These are phyloP conservation scores for Rutilus rutilus DNA, from an alignment of 2,113 vertebrate genomes.

Conservation along the genomic window DNA sequence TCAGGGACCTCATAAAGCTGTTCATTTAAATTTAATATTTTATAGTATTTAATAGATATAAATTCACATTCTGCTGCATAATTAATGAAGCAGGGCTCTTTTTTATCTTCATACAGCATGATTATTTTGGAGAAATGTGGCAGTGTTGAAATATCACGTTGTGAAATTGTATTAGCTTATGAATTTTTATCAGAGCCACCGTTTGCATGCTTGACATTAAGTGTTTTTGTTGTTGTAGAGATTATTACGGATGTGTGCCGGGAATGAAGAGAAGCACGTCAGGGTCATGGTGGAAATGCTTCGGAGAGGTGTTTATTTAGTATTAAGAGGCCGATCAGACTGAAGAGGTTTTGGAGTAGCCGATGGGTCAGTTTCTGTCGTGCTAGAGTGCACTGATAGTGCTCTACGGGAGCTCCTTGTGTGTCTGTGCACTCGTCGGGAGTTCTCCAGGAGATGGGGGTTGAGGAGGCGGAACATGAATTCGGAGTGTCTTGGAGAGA, in stretches of 20 bases:
- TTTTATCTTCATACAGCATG: conserved; percentile 20
- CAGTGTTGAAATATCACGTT: conserved; percentile 2
- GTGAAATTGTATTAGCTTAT: conserved; percentile 28
- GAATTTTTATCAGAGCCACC: conserved; percentile 16
- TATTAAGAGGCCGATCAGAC: conserved; percentile 38
- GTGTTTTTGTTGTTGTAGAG: conserved; percentile 42
- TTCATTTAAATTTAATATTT: conserved; percentile 29
- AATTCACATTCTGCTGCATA: conserved; percentile 29
- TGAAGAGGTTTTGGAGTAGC: conserved; percentile 42
- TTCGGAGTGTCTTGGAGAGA: conserved; percentile 37
- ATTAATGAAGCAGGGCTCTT: conserved; percentile 26
- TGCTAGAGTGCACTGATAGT: conserved; percentile 36
- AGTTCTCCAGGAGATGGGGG: conserved; percentile 33
- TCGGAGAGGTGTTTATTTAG: conserved; percentile 40
- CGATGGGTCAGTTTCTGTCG: conserved; percentile 26
- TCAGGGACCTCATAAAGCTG: conserved; percentile 30
- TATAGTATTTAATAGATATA: conserved; percentile 21
- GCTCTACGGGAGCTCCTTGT: conserved; percentile 32
- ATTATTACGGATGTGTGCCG: conserved; percentile 30
- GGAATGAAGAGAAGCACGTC: conserved; percentile 4
- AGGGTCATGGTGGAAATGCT: conserved; percentile 26
- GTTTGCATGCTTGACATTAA: conserved; percentile 32
- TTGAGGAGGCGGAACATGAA: conserved; percentile 30
- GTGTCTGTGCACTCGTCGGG: conserved; percentile 10
- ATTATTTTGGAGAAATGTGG: conserved; percentile 20